Base-by-base conservation (phyloP, 2,888 invertebrate genomes). In the Drosophila monieri region DNA sequence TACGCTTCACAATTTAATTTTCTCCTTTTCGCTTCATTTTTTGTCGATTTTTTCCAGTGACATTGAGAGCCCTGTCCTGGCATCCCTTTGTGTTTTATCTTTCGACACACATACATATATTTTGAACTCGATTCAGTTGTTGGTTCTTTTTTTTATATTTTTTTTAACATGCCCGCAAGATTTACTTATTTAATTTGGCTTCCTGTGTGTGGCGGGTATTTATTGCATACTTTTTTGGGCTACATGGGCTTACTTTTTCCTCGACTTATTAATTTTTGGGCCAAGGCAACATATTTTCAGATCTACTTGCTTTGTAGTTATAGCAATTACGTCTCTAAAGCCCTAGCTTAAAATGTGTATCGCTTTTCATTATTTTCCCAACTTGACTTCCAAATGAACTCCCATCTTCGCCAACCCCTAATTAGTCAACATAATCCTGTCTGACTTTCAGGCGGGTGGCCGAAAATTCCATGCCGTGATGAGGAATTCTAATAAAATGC, bases 341-440 rank as follows among this genome's bases (percentile, higher is more conserved):
- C 15, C 39, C n/a, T 15, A 8, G 14, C 14, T 1, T 35, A 27
- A 27, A 27, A 9, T 23, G 21, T 23, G 21, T 23, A 23, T 23
- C 21, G 21, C 21, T 23, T 23, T 23, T 23, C 21, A 23, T 23
- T 0, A 23, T 23, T 23, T 15, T 32, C 39, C 15, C 9, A 5
- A 12, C 5, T 9, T 6, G 37, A 53, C 23, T 52, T 23, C 57
- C 37, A 73, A 83, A 75, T 79, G 73, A 70, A 79, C 77, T 77
- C 67, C 67, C 43, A 21, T 55, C 65, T 69, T 62, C 69, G 64
- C 41, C 54, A 73, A 76, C 67, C 77, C 66, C 80, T 77, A 79
- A 83, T 79, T 83, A 79, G 79, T 79, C 80, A 83, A 80, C 75
- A 83, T 79, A 79, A 83, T 77, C 80, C 80, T 32, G 47, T 35